These are phyloP conservation scores for Delichon dasypus DNA, from an alignment of 2,797 vertebrate genomes.

Conservation along the genomic window DNA sequence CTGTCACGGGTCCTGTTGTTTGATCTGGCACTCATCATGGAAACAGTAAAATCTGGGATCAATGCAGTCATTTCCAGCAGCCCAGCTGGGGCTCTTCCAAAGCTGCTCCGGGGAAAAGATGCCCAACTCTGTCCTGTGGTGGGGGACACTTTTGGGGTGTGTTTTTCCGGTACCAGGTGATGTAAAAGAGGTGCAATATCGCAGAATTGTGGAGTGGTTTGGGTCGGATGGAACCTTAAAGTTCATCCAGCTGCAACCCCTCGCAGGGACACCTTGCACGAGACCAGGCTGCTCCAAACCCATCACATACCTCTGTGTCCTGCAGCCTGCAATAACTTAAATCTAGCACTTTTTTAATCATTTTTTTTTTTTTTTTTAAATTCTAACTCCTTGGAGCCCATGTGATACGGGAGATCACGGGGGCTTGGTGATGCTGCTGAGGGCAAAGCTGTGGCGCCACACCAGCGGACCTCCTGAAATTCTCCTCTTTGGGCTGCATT, in stretches of 20 bases:
- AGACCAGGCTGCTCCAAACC: neutral
- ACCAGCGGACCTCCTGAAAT: neutral
- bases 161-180: neutral
- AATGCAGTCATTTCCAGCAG: neutral
- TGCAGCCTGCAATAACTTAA: neutral
- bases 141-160: fast-evolving
- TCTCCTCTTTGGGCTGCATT: neutral
- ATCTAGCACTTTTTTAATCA: fast-evolving
- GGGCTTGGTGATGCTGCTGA: fast-evolving
- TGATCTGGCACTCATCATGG: neutral
- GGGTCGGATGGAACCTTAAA: neutral
- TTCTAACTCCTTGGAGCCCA: fast-evolving
- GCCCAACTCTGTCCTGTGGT: neutral
- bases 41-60: neutral
- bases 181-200: neutral
- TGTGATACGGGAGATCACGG: fast-evolving
- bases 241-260: neutral
- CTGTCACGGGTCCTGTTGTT: neutral
- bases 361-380: no score
- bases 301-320: neutral
- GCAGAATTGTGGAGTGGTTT: neutral
- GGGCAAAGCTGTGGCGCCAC: neutral
- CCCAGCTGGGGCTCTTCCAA: neutral
- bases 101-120: neutral
- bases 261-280: neutral